Evolutionary conservation across 2,888 invertebrate genomes (phyloP).

Genomic region (Amiota minor): DNA sequence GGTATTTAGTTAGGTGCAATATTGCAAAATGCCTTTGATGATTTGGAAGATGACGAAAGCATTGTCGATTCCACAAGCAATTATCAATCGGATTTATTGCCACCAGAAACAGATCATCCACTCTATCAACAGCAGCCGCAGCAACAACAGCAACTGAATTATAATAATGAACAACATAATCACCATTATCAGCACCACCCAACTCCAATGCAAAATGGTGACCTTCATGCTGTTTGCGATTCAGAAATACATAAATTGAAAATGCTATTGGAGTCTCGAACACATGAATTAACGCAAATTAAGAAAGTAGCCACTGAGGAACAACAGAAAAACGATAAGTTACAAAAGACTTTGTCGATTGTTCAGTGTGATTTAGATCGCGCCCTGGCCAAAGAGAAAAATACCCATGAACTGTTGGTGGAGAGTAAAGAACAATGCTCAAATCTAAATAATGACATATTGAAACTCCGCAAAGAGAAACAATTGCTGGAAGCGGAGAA

Average conservation of each 20-base stretch:
- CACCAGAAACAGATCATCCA: constrained; percentile 32
- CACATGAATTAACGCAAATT: constrained; percentile 72
- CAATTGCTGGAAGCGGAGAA: constrained; percentile 71
- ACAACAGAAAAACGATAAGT: constrained; percentile 67
- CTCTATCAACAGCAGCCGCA: constrained; percentile 12
- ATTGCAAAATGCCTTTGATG: constrained; percentile 80
- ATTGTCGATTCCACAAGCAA: constrained; percentile 77
- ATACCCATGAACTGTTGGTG: constrained; percentile 79
- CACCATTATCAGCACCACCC: constrained; percentile 33
- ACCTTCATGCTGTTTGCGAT: constrained; percentile 27
- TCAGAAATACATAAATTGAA: constrained; percentile 61
- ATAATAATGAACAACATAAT: constrained; percentile 20
- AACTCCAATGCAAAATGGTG: constrained; percentile 23
- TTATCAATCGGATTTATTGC: constrained; percentile 60
- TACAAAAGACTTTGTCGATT: constrained; percentile 76
- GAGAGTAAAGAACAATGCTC: constrained; percentile 72
- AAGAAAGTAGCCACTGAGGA: constrained; percentile 69
- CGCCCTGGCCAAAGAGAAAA: constrained; percentile 76
- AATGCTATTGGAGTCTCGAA: constrained; percentile 74
- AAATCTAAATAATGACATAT: constrained; percentile 65
- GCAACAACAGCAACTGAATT: constrained; percentile 3
- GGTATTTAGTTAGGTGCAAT: constrained; percentile 77
- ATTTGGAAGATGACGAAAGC: constrained; percentile 80
- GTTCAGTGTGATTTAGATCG: constrained; percentile 78
- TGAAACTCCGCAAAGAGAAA: constrained; percentile 72